phyloP scores from a whole-genome alignment of 2,888 invertebrate genomes.

The Caenorhabditis sp. region DNA sequence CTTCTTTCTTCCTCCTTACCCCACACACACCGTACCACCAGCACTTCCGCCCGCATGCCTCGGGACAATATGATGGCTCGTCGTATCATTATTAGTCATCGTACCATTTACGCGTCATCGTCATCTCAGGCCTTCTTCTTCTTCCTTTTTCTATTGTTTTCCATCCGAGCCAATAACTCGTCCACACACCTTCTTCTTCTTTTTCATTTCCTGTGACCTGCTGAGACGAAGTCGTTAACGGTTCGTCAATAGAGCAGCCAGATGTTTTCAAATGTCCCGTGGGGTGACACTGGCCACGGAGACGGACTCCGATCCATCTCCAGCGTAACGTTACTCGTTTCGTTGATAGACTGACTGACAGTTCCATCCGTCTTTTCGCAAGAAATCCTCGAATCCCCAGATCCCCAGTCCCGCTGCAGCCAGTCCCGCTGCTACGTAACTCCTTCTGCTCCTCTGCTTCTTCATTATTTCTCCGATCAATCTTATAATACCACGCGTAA shows the following conservation, averaged over 20 bases:
- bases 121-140: too few species aligned
- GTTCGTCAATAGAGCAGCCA: constrained; percentile 9
- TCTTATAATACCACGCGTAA: constrained; percentile 38
- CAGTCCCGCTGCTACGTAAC: constrained; percentile 1
- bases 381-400: too few species aligned
- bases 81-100: constrained; percentile 35
- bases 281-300: neutral
- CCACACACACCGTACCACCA: too few species aligned
- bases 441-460: neutral
- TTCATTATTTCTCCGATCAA: constrained; percentile 11
- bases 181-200: neutral
- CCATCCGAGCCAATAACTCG: neutral
- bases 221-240: neutral
- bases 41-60: constrained; percentile 40
- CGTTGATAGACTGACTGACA: constrained; percentile 16
- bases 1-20: neutral
- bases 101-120: constrained; percentile 40
- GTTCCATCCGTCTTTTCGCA: constrained; percentile 14
- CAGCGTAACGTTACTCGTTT: constrained; percentile 26
- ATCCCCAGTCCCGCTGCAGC: too few species aligned
- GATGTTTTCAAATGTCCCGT: constrained; percentile 33
- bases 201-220: neutral
- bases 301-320: constrained; percentile 26
- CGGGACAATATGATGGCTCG: constrained; percentile 32
- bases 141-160: constrained; percentile 14